A percentile compares a stretch with the other conserved stretches of the same genome.
These are phyloP conservation scores for Plemyria rubiginata DNA, from an alignment of 2,888 invertebrate species.

Conservation along the genomic window DNA sequence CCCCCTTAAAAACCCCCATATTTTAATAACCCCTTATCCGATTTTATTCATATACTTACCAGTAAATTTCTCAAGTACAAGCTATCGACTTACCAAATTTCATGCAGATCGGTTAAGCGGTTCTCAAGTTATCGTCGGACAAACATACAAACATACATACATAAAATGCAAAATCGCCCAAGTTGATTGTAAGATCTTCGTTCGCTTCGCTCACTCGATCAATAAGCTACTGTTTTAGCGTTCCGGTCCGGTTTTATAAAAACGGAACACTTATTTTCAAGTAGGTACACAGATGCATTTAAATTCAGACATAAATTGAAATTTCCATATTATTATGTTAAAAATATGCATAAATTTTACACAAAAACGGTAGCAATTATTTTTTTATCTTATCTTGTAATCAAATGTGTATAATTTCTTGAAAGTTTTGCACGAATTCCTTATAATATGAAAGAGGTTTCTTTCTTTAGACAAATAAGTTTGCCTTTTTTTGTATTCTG, in stretches of 20 bases:
- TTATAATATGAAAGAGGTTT: constrained; percentile 3
- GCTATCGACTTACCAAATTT: too few relatives aligned
- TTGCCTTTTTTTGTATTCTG: too few relatives aligned
- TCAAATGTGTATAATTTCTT: constrained; percentile 39
- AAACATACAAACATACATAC: too few relatives aligned
- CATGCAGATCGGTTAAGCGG: too few relatives aligned
- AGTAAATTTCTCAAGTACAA: too few relatives aligned
- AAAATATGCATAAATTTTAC: constrained; percentile 13
- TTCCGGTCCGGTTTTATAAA: neutral
- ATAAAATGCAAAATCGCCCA: too few relatives aligned
- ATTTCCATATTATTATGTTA: constrained; percentile 4
- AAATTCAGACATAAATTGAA: constrained; percentile 3
- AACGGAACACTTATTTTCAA: neutral
- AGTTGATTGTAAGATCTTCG: too few relatives aligned
- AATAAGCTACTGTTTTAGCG: neutral
- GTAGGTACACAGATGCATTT: neutral
- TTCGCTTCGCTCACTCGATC: too few relatives aligned
- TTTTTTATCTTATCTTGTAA: constrained; percentile 47
- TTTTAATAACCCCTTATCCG: too few relatives aligned
- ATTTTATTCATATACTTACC: too few relatives aligned
- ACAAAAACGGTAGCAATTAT: constrained; percentile 42
- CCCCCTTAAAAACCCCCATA: too few relatives aligned
- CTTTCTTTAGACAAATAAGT: neutral
- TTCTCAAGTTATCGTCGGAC: too few relatives aligned
- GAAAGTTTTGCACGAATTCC: constrained; percentile 1